A percentile compares a stretch with the other conserved stretches of the same genome.
Evolutionary conservation across 2,797 vertebrate genomes (phyloP).

Genomic region (Graptemys geographica): DNA sequence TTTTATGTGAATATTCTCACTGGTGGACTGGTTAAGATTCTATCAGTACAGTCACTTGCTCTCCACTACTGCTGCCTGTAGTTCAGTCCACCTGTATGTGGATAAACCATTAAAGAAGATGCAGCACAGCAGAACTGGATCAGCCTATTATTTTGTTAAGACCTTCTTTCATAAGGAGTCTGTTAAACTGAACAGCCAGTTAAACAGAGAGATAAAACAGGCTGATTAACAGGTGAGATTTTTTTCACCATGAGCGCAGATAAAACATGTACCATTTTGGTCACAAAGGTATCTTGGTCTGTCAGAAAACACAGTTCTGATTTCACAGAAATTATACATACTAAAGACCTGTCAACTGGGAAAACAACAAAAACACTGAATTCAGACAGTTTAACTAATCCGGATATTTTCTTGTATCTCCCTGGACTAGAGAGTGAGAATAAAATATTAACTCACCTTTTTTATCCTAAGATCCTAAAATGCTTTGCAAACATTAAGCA

Average conservation of each 20-base stretch:
- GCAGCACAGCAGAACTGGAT: not conserved
- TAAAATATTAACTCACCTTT: not conserved
- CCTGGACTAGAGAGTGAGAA: not conserved
- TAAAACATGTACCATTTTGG: not conserved
- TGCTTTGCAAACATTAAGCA: not conserved
- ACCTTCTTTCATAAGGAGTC: not conserved
- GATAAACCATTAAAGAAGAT: not conserved
- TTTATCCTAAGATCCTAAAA: slow-evolving; percentile 20
- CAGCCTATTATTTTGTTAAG: not conserved
- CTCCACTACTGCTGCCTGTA: not conserved
- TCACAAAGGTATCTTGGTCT: not conserved
- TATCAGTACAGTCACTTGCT: not conserved
- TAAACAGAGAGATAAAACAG: not conserved
- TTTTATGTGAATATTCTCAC: not conserved
- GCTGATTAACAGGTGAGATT: not conserved
- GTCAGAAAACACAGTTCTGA: not conserved
- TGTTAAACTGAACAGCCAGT: not conserved
- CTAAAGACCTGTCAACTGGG: not conserved
- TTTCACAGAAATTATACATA: not conserved
- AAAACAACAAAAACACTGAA: not conserved
- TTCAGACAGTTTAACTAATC: not conserved
- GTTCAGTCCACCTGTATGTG: not conserved
- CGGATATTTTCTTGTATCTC: not conserved
- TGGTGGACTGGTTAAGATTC: not conserved
- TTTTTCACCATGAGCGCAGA: not conserved